Conservation (phyloP, 2,113 vertebrate species). For the Drymodes brunneopygia region DNA sequence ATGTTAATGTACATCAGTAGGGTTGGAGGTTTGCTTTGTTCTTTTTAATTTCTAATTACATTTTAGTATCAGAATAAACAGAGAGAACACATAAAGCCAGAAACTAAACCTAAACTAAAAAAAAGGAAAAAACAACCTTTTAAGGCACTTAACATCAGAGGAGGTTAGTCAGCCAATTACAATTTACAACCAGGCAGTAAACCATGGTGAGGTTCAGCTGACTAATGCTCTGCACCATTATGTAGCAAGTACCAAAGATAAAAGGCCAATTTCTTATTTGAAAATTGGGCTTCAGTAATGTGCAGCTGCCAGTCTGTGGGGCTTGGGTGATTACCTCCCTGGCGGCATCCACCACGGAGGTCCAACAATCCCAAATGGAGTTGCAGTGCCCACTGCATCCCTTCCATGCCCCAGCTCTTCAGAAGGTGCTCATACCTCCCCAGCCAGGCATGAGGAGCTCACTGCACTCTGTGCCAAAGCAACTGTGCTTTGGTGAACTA, state of each 20-base stretch:
- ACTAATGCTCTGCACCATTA: constrained; percentile 36
- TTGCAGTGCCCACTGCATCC: fast-evolving
- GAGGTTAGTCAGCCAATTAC: constrained; percentile 54
- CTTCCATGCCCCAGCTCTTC: background rate
- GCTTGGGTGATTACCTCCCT: background rate
- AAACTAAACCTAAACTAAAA: constrained; percentile 15
- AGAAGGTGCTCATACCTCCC: background rate
- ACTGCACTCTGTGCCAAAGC: background rate
- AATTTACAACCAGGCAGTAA: constrained; percentile 41
- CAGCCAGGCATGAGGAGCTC: background rate
- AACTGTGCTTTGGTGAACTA: fast-evolving
- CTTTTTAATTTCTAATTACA: constrained; percentile 54
- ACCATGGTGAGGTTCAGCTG: constrained; percentile 22
- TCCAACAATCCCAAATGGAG: background rate
- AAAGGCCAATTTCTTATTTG: constrained; percentile 32
- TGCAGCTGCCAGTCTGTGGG: background rate
- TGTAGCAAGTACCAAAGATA: background rate
- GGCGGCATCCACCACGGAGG: fast-evolving
- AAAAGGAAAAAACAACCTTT: constrained; percentile 48
- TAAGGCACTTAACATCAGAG: constrained; percentile 51
- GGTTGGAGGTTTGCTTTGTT: constrained; percentile 28
- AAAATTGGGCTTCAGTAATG: constrained; percentile 20
- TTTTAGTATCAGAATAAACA: constrained; percentile 44
- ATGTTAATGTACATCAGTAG: constrained; percentile 1
- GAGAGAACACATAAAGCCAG: constrained; percentile 6